Base-by-base conservation (phyloP, 1,140 invertebrate species). In the Zaprionus taronus region DNA sequence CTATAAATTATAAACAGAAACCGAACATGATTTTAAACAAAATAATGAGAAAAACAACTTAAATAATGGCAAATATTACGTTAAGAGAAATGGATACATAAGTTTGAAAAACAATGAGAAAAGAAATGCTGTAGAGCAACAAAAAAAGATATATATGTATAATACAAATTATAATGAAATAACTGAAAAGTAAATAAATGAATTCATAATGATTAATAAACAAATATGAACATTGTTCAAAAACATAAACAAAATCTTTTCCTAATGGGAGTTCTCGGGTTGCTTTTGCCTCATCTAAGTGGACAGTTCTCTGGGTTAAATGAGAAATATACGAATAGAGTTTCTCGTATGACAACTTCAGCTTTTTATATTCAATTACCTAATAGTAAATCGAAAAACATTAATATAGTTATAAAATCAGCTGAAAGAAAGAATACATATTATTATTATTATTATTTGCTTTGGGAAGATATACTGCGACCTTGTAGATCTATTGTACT, bases 171-270 rank as follows among this genome's bases (percentile, higher is more conserved):
- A 91, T 86, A 91, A 86, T 83, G 80, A 90, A 85, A 91, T 86
- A 89, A 91, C 81, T 84, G 84, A 84, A 75, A 89, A 91, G 80
- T 91, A 91, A 86, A 91, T 91, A 91, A 91, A 91, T 89, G 89
- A 91, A 91, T 87, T 87, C 85, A 87, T 89, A 91, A 83, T 87
- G 80, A 91, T 91, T 91, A 91, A 77, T 91, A 91, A 91, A 89
- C 81, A 83, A 91, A 91, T 91, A 91, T 89, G 89, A 91, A 91
- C 89, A 91, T 91, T 91, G 89, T 91, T 91, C 89, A 91, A 91
- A 91, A 81, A 91, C 74, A 85, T 69, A 89, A 17, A 55, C 38
- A 36, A 64, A 38, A 68, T n/a, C 26, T 36, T 56, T 61, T 24
- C 31, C 9, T 12, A 22, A 20, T 61, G n/a, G 15, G 12, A 22